Evolutionary conservation across 2,888 invertebrate genomes (phyloP), one percentile per base, ranked within the genome.

Genomic region (Platycheirus albimanus): DNA sequence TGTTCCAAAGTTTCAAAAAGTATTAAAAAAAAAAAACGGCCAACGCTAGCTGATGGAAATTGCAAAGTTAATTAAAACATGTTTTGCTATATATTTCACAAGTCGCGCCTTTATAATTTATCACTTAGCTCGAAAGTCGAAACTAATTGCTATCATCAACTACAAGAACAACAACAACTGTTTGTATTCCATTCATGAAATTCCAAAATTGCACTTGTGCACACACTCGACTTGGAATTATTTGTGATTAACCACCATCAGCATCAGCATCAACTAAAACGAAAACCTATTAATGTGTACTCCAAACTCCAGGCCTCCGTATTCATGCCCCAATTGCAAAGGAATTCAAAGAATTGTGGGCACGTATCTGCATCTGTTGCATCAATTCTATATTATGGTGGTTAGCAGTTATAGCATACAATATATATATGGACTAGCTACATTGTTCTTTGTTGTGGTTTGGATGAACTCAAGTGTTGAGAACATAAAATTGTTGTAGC

Each of bases 271-370:
- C 51, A 51, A 38, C 36, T 56, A 43, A 66, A 71, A 28, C 28
- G 36, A 11, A 56, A 56, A 66, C 51, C 43, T 45, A 66, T 66
- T 51, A 24, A 71, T 17, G 6, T 11, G 5, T 24, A 24, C 24
- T 24, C 24, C 24, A 24, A 24, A 49, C 15, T 51, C 8, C 38
- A 33, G 38, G 64, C 10, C 28, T 54, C 36, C 66, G n/a, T n/a
- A 54, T 72, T 71, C 58, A 78, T 78, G 72, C 66, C 36, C 78
- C 61, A 78, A 72, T 78, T 78, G 52, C 64, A 47, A 10, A 58
- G 72, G 78, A 78, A 72, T 78, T 45, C 38, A 43, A 72, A 72
- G 61, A 72, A 78, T 67, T 51, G 28, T 61, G 49, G 24, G 30
- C 64, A 49, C 41, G 17, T 24, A 20, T 17, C 7, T 30, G 41